These are phyloP conservation scores for Tympanuchus pallidicinctus DNA, from an alignment of 2,113 vertebrate species.

Conservation along the genomic window DNA sequence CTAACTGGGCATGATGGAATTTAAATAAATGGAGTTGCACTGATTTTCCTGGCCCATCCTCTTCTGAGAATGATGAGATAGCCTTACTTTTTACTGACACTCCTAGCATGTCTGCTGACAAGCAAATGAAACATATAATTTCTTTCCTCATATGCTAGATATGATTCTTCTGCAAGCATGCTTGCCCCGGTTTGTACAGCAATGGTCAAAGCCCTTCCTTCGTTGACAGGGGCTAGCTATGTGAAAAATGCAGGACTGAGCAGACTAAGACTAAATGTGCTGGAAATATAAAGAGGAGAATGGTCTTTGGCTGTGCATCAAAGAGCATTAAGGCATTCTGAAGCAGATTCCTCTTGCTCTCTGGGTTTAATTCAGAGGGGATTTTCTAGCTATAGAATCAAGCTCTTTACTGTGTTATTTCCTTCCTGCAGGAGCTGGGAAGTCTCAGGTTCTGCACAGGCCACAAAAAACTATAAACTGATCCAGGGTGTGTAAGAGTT, in stretches of 20 bases:
- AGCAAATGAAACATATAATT: neutral
- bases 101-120: neutral
- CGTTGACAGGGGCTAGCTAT: neutral
- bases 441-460: neutral
- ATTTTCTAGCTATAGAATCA: slow-evolving; percentile 46
- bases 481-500: neutral
- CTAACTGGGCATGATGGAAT: neutral
- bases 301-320: slow-evolving; percentile 54
- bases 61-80: neutral
- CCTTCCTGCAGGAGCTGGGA: slow-evolving; percentile 10
- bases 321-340: slow-evolving; percentile 42
- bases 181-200: neutral
- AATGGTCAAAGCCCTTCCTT: neutral
- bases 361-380: slow-evolving; percentile 45
- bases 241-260: slow-evolving; percentile 48
- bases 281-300: slow-evolving; percentile 42
- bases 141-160: neutral
- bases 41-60: neutral
- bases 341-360: slow-evolving; percentile 52
- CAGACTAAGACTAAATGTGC: slow-evolving; percentile 32
- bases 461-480: neutral
- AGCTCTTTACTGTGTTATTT: slow-evolving; percentile 9
- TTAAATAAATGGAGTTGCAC: neutral
- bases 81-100: neutral
- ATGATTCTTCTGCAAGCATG: neutral